Percentiles rank a stretch among this genome's conserved stretches.
Evolutionary conservation across 2,113 vertebrate species (phyloP).

Genomic region (Cyanoramphus novaezelandiae): DNA sequence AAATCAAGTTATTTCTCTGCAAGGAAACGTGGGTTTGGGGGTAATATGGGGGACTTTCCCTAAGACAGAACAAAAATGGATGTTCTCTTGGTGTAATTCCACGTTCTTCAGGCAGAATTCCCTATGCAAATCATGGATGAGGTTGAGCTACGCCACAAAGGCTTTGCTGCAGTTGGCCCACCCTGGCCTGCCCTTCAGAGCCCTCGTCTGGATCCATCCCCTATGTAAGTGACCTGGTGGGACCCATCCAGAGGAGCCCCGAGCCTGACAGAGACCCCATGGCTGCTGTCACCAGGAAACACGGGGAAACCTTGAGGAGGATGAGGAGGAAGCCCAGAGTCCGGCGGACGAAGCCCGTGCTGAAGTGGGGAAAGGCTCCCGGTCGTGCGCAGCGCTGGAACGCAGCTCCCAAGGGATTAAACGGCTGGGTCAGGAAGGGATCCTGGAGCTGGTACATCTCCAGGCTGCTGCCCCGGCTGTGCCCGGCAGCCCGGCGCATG

Average conservation of each 20-base stretch:
- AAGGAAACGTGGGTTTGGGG: background rate
- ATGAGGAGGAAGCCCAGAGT: background rate
- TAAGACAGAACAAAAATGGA: background rate
- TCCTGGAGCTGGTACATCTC: background rate
- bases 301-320: background rate
- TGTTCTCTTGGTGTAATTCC: background rate
- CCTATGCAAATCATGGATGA: background rate
- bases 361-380: background rate
- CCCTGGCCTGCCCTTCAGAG: rapidly evolving
- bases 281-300: background rate
- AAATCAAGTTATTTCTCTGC: rapidly evolving
- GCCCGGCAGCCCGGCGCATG: background rate
- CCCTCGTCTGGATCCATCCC: background rate
- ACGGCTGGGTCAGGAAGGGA: background rate
- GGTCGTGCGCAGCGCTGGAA: rapidly evolving
- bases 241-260: background rate
- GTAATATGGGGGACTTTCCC: rapidly evolving
- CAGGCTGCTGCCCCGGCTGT: too few relatives aligned
- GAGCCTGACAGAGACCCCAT: background rate
- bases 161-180: background rate
- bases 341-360: background rate
- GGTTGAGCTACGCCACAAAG: background rate
- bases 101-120: background rate
- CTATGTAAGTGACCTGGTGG: background rate
- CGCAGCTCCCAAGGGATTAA: background rate